Conservation (phyloP, 2,888 invertebrate species). For the Drosophila diplacantha region DNA sequence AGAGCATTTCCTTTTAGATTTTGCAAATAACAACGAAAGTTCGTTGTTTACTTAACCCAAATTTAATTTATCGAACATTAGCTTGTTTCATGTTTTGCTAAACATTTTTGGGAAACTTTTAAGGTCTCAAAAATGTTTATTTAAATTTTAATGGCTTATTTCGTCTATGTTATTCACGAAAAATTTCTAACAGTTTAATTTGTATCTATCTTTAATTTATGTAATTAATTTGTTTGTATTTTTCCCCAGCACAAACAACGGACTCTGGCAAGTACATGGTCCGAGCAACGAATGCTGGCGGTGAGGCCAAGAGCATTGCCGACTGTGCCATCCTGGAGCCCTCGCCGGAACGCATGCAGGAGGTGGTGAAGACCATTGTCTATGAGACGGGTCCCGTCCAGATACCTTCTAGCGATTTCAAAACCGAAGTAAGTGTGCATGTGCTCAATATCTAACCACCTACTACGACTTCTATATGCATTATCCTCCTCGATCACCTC, state of each 20-base stretch:
- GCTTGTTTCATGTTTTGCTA: slow-evolving; percentile 4
- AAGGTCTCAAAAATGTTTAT: slow-evolving; percentile 3
- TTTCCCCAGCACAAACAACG: slow-evolving; percentile 79
- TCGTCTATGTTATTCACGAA: not conserved
- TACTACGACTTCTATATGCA: slow-evolving; percentile 35
- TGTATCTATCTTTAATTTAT: not conserved
- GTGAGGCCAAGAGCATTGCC: slow-evolving; percentile 90
- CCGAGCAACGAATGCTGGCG: slow-evolving; percentile 85
- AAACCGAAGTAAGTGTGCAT: slow-evolving; percentile 77
- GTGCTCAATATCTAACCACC: slow-evolving; percentile 66
- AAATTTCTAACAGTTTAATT: not conserved
- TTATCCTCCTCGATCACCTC: slow-evolving; percentile 41
- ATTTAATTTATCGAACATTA: slow-evolving; percentile 10
- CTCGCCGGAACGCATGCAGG: slow-evolving; percentile 83
- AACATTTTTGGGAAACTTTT: not conserved
- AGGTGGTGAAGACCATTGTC: slow-evolving; percentile 83
- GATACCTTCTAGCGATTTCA: slow-evolving; percentile 60
- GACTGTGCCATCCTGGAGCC: slow-evolving; percentile 86
- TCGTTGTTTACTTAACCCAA: slow-evolving; percentile 26
- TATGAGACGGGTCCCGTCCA: slow-evolving; percentile 78
- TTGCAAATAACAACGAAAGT: not conserved
- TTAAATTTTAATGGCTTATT: slow-evolving; percentile 1
- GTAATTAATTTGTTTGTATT: not conserved
- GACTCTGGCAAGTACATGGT: slow-evolving; percentile 89
- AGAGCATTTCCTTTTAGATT: slow-evolving; percentile 1